Evolutionary conservation across 2,797 vertebrate species (phyloP).

Genomic region (Schizopygopsis pylzovi): DNA sequence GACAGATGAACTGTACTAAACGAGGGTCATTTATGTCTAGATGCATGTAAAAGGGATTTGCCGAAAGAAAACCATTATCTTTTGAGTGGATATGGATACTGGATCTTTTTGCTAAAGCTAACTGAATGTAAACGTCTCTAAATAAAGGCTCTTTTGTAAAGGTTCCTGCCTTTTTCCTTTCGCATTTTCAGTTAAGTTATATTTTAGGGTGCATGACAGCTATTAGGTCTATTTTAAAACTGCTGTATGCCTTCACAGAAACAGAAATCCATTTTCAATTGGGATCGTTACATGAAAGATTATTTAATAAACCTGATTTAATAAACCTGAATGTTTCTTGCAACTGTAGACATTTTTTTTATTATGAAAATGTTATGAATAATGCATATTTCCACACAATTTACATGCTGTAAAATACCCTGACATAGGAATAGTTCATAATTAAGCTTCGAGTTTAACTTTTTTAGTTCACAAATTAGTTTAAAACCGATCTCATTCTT

Average conservation of each 20-base stretch:
- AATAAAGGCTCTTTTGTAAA: slow-evolving; percentile 62
- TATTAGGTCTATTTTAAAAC: background rate
- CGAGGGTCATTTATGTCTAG: slow-evolving; percentile 12
- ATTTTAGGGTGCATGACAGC: background rate
- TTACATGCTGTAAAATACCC: background rate
- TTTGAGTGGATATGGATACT: slow-evolving; percentile 49
- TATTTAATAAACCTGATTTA: too few relatives aligned
- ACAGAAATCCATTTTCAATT: too few relatives aligned
- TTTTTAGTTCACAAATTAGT: background rate
- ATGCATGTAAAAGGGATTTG: slow-evolving; percentile 37
- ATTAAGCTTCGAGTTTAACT: background rate
- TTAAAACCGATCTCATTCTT: background rate
- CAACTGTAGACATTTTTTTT: background rate
- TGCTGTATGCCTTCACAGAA: background rate
- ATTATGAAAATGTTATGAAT: background rate
- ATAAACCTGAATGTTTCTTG: too few relatives aligned
- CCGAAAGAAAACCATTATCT: slow-evolving; percentile 18
- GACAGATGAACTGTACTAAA: slow-evolving; percentile 24
- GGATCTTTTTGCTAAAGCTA: slow-evolving; percentile 54
- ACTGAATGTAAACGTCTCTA: slow-evolving; percentile 54
- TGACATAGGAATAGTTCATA: background rate
- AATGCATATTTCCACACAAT: background rate
- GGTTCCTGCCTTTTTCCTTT: slow-evolving; percentile 32
- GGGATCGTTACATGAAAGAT: too few relatives aligned
- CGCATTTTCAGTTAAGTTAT: background rate